phyloP scores from a whole-genome alignment of 2,888 invertebrate genomes.

The Heteromurus nitidus region DNA sequence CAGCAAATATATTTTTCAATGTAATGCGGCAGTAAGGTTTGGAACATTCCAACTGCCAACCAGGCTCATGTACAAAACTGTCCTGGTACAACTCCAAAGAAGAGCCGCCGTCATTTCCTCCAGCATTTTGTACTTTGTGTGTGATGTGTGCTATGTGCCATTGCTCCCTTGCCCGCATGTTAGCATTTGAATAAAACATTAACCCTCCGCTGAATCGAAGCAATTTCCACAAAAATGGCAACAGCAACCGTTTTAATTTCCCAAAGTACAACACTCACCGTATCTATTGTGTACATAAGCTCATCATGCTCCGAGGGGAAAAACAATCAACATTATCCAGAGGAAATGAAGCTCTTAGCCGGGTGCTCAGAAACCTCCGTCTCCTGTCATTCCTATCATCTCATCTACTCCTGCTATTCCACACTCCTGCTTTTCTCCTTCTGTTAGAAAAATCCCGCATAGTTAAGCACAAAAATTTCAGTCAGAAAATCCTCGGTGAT shows the following conservation, averaged over 20 bases:
- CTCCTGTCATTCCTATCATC: neutral
- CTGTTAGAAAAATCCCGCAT: neutral
- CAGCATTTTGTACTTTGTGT: too few species aligned
- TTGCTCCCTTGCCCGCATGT: too few species aligned
- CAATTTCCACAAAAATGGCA: slow-evolving; percentile 14
- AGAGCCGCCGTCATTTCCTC: too few species aligned
- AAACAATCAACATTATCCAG: slow-evolving; percentile 51
- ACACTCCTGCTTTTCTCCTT: neutral
- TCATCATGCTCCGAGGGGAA: slow-evolving; percentile 17
- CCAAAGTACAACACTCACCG: slow-evolving; percentile 32
- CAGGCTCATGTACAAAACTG: too few species aligned
- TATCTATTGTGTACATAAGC: slow-evolving; percentile 8
- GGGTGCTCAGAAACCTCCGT: too few species aligned
- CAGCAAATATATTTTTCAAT: too few species aligned
- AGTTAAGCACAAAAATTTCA: neutral
- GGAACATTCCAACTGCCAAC: too few species aligned
- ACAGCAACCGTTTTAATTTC: slow-evolving; percentile 42
- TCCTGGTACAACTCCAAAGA: too few species aligned
- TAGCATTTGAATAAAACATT: neutral
- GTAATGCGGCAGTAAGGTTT: too few species aligned
- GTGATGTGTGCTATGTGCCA: too few species aligned
- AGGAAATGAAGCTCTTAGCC: slow-evolving; percentile 42
- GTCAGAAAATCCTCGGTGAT: too few species aligned
- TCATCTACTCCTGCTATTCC: neutral
- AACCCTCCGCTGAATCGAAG: too few species aligned